phyloP scores from a whole-genome alignment of 2,797 vertebrate species.

The Cirrhinus mrigala region DNA sequence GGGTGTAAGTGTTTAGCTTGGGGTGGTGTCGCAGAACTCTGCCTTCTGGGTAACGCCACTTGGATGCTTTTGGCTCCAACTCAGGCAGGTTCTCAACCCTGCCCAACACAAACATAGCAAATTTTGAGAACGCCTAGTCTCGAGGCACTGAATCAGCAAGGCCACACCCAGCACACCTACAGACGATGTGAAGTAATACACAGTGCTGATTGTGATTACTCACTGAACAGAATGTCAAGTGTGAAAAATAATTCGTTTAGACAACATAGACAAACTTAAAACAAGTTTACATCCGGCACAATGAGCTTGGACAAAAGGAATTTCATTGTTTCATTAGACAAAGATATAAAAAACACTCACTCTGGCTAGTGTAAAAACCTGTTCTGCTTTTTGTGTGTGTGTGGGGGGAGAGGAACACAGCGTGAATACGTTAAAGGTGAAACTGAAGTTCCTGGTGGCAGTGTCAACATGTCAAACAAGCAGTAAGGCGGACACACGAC shows the following conservation, averaged over 20 bases:
- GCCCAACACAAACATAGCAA: slow-evolving; percentile 61
- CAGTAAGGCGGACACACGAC: background rate
- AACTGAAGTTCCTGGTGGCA: background rate
- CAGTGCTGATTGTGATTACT: slow-evolving; percentile 1
- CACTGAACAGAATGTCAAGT: background rate
- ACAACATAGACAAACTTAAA: slow-evolving; percentile 18
- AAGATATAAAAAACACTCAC: background rate
- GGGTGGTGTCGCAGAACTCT: slow-evolving; percentile 82
- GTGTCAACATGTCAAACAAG: background rate
- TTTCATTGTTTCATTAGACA: slow-evolving; percentile 21
- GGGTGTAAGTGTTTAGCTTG: slow-evolving; percentile 80
- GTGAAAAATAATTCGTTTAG: background rate
- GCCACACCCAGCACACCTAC: slow-evolving; percentile 50
- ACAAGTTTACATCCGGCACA: slow-evolving; percentile 43
- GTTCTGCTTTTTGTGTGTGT: background rate
- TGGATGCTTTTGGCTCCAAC: slow-evolving; percentile 73
- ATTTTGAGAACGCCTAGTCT: slow-evolving; percentile 52
- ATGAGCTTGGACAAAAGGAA: slow-evolving; percentile 4
- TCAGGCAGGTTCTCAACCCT: slow-evolving; percentile 77
- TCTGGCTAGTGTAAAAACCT: slow-evolving; percentile 4
- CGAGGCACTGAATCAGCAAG: slow-evolving; percentile 46
- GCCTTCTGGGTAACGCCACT: slow-evolving; percentile 74
- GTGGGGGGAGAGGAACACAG: background rate
- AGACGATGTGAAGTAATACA: slow-evolving; percentile 11
- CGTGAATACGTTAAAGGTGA: background rate